Percentiles rank a stretch among this genome's conserved stretches.
Evolutionary conservation across 2,113 vertebrate species (phyloP).

Genomic region (Craseonycteris thonglongyai): DNA sequence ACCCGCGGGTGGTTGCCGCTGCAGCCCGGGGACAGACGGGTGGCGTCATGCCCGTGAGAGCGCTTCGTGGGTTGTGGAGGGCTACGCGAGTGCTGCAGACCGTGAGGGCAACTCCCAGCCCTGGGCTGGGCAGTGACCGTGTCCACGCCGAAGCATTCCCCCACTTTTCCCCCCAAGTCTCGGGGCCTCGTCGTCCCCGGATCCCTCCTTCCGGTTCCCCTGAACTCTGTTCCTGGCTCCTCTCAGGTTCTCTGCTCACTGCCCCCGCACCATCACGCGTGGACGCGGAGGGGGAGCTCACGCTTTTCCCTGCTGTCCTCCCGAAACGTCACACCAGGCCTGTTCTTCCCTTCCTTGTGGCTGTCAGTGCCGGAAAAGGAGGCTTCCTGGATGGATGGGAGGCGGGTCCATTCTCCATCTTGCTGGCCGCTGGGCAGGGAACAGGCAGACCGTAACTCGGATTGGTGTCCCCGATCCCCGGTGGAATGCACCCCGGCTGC

Average conservation of each 20-base stretch:
- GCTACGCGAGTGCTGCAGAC: not conserved
- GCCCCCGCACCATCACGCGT: not conserved
- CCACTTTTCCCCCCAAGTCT: not conserved
- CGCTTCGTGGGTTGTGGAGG: not conserved
- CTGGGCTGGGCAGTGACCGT: not conserved
- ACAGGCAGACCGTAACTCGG: not conserved
- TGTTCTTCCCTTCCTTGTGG: too few species aligned
- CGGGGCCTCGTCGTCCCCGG: fast-evolving
- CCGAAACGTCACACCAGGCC: not conserved
- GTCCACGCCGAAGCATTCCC: not conserved
- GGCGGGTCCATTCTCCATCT: not conserved
- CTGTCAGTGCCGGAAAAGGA: too few species aligned
- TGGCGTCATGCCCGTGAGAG: not conserved
- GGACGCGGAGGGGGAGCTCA: not conserved
- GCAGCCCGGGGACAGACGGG: too few species aligned
- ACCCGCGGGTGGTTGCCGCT: not conserved
- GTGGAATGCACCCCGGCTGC: not conserved
- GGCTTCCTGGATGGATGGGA: conserved; percentile 1
- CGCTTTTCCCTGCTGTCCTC: not conserved
- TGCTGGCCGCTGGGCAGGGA: not conserved
- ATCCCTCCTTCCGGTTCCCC: not conserved
- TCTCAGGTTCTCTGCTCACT: not conserved
- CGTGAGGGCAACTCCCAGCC: not conserved
- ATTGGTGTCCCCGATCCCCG: not conserved
- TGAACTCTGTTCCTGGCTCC: not conserved